phyloP scores from a whole-genome alignment of 92 coral and sea anemone genomes.

The Virgularia gustaviana region DNA sequence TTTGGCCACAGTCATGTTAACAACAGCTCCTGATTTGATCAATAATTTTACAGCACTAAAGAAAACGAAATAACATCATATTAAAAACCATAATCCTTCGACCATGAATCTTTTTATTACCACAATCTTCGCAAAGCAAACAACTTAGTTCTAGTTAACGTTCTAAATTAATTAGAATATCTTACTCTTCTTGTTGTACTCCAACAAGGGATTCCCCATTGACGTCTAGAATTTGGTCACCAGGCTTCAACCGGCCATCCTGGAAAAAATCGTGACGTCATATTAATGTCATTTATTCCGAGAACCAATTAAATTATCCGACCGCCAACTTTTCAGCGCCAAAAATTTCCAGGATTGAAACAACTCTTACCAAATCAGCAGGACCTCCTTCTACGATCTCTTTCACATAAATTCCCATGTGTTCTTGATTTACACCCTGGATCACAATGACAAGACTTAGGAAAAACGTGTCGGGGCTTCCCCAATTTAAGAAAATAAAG shows the following conservation, averaged over 20 bases:
- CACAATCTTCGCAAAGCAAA: too few species aligned
- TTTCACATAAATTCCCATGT: constrained; percentile 89
- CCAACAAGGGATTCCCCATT: constrained; percentile 93
- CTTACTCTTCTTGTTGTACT: constrained; percentile 88
- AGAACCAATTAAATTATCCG: too few species aligned
- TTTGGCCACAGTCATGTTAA: constrained; percentile 64
- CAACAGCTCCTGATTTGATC: constrained; percentile 74
- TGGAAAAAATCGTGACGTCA: constrained; percentile 10
- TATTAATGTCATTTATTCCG: background rate
- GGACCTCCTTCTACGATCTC: constrained; percentile 94
- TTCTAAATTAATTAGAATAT: background rate
- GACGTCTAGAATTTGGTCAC: constrained; percentile 84
- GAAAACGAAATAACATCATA: background rate
- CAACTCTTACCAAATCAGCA: constrained; percentile 64
- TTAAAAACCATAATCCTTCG: background rate
- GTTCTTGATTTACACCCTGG: constrained; percentile 85
- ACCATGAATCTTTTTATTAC: background rate
- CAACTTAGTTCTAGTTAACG: too few species aligned
- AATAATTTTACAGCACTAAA: constrained; percentile 85
- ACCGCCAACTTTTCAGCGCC: too few species aligned
- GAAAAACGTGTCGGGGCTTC: background rate
- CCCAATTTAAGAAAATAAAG: background rate
- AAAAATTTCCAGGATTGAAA: background rate
- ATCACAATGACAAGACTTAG: background rate
- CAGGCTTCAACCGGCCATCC: constrained; percentile 95